Evolutionary conservation across 2,888 invertebrate species (phyloP).

Genomic region (Cyclophora punctaria): DNA sequence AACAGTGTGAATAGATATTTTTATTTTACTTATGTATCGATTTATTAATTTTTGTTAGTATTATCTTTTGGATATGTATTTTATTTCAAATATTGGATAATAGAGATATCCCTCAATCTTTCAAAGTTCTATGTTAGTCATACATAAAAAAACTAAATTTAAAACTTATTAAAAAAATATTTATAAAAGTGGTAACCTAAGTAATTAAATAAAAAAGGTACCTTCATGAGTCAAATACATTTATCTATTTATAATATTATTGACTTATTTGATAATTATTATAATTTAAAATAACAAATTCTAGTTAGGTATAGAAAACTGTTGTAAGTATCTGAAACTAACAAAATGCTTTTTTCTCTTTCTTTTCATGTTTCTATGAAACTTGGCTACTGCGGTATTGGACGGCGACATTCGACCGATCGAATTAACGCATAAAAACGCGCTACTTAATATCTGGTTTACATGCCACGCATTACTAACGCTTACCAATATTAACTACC

Average conservation of each 20-base stretch:
- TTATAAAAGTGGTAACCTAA: too few species aligned
- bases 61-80: not conserved
- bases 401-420: constrained; percentile 35
- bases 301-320: constrained; percentile 31
- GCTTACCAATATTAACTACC: constrained; percentile 54
- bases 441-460: constrained; percentile 73
- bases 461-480: constrained; percentile 65
- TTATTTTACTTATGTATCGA: constrained; percentile 1
- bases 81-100: not conserved
- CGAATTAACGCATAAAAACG: constrained; percentile 50
- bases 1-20: not conserved
- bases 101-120: too few species aligned
- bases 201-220: too few species aligned
- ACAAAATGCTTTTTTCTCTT: constrained; percentile 69
- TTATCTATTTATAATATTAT: too few species aligned
- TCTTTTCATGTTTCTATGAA: constrained; percentile 76
- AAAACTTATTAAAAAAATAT: too few species aligned
- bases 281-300: constrained; percentile 1
- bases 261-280: too few species aligned
- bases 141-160: too few species aligned
- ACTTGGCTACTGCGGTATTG: constrained; percentile 59
- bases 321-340: constrained; percentile 61
- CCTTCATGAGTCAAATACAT: too few species aligned
- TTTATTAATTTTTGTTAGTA: constrained; percentile 1
- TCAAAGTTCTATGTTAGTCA: too few species aligned